Evolutionary conservation across 2,113 vertebrate genomes (phyloP), one percentile per base, ranked within the genome.

Genomic region (Cyanoliseus patagonus): DNA sequence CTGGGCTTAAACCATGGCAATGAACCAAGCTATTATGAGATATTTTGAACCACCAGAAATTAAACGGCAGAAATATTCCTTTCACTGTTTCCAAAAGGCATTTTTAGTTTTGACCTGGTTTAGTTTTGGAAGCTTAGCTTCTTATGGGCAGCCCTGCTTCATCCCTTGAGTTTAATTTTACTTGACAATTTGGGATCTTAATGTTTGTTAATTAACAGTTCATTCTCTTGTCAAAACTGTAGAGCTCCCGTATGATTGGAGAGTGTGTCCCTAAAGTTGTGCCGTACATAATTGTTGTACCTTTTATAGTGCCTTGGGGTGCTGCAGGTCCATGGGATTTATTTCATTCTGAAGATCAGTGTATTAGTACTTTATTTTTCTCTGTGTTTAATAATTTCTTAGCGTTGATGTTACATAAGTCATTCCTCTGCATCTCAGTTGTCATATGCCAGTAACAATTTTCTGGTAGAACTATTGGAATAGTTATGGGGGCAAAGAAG

Each of bases 181-280:
- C 59, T 86, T 93, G 94, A 90, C 92, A 95, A 81, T 63, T 57
- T 93, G 70, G 68, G 75, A 83, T 93, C 72, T 94, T 96, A 95
- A 93, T 95, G 93, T 90, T 94, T 81, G 83, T 95, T 96, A 95
- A 95, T 96, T 94, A 97, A 88, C 80, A 46, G 85, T 83, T 92
- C 57, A n/a, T 90, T 79, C 59, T 88, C 51, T 89, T 91, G 77
- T 88, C 66, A 84, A 88, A 97, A 81, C 78, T 75, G 73, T 67
- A 52, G 88, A 88, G 53, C 79, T 96, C 92, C 90, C 64, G 44
- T 79, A 44, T 70, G 84, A 83, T 49, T 85, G 73, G 92, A n/a
- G 90, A 77, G 35, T 53, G 27, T 47, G 88, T 96, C 89, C 59
- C 91, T 75, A 41, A 94, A 79, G 90, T 92, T 96, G 49, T 86